Conservation (phyloP, 2,113 vertebrate species). For the Callithrix jacchus region DNA sequence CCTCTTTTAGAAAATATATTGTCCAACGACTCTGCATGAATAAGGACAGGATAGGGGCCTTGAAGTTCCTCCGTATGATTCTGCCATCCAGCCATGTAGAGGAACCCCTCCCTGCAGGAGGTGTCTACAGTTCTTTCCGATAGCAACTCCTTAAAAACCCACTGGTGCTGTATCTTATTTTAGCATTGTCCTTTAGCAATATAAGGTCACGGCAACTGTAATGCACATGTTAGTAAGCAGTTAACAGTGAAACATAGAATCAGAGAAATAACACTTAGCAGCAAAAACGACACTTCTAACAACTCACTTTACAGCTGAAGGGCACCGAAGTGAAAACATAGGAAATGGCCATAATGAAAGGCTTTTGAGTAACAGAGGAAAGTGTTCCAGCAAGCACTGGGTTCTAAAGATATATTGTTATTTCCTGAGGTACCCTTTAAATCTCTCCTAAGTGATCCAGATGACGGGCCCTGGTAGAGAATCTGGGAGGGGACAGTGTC, state of each 20-base stretch:
- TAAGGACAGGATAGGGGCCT: too few relatives aligned
- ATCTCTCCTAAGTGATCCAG: neutral
- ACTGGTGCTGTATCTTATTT: neutral
- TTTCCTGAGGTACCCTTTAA: accelerated
- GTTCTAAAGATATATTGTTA: neutral
- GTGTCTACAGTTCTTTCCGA: neutral
- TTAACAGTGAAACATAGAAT: neutral
- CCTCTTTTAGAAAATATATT: neutral
- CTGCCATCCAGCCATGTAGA: neutral
- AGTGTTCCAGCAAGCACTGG: neutral
- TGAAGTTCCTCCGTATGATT: neutral
- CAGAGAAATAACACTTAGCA: neutral
- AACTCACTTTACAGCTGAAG: neutral
- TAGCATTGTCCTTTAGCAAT: neutral
- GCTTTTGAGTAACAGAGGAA: neutral
- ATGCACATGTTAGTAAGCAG: neutral
- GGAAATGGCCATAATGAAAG: neutral
- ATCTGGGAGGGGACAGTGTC: too few relatives aligned
- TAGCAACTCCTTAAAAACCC: neutral
- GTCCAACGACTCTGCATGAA: neutral
- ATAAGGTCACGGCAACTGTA: too few relatives aligned
- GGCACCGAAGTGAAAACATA: neutral
- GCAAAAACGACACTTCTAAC: neutral
- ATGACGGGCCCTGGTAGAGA: too few relatives aligned
- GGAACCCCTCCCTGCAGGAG: neutral